Evolutionary conservation across 2,113 vertebrate genomes (phyloP).

Genomic region (Odobenus rosmarus): DNA sequence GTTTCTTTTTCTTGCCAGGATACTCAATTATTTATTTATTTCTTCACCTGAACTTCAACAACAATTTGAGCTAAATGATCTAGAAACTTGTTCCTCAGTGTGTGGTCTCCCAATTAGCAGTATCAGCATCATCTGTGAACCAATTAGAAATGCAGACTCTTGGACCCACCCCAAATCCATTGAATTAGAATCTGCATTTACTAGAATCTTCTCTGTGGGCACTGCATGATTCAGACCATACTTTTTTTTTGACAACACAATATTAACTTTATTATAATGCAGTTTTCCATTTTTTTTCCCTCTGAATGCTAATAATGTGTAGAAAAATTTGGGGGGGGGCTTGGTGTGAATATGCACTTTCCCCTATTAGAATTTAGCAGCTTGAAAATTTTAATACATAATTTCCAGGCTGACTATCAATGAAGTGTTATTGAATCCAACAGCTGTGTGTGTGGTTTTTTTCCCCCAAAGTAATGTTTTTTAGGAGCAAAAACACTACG

Average conservation of each 20-base stretch:
- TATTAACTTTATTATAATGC: background rate
- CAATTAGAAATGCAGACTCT: background rate
- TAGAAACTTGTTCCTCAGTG: background rate
- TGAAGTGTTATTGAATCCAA: background rate
- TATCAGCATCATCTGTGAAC: background rate
- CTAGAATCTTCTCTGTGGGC: background rate
- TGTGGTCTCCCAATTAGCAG: background rate
- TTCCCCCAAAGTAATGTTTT: background rate
- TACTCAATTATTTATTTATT: background rate
- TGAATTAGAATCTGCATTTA: background rate
- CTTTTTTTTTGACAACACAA: background rate
- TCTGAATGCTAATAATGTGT: background rate
- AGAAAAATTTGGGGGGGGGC: background rate
- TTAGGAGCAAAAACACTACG: background rate
- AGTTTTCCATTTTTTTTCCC: background rate
- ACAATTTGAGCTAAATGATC: background rate
- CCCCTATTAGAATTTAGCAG: background rate
- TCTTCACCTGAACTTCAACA: slow-evolving; percentile 3
- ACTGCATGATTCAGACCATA: background rate
- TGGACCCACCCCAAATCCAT: background rate
- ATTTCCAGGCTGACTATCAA: background rate
- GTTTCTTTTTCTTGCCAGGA: slow-evolving; percentile 23
- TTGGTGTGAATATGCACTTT: background rate
- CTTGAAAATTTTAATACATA: slow-evolving; percentile 12
- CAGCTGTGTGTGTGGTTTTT: background rate